Evolutionary conservation across 2,113 vertebrate genomes (phyloP), one percentile per base, ranked within the genome.

Genomic region (Martes martes): DNA sequence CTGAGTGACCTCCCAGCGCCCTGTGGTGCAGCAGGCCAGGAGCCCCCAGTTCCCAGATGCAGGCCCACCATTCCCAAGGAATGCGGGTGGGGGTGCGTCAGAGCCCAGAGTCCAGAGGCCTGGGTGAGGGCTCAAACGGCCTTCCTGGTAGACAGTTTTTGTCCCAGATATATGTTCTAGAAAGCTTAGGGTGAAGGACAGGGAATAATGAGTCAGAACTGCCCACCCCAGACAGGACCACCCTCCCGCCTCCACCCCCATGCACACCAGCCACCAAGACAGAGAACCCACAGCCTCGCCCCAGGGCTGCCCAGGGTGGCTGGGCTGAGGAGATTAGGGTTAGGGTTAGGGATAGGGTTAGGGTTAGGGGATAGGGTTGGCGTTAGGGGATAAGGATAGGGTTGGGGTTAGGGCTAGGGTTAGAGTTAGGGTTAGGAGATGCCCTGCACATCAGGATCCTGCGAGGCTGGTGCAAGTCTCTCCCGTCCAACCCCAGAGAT

Each of bases 251-350:
- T 55, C 7, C 26, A 47, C 45, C 9, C 9, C 55, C 33, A 15
- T 0, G 9, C 4, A 45, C 1, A 15, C 31, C 57, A 50, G 39
- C 13, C 71, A 16, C 15, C 14, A 4, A 0, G 11, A 59, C 24
- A 16, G 42, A 52, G 28, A 39, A 1, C 94, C 52, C 73, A n/a
- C 11, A 23, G 61, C 79, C 67, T 50, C 36, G 11, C 2, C 3
- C 71, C 15, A 5, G 0, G 0, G 33, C 36, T 11, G 11, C 61
- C 69, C 39, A 13, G 15, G 24, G 78, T 7, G 18, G 57, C 84
- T 5, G 5, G 55, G 55, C 26, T 2, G n/a, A 55, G 39, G 6
- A 6, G 4, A 16, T 55, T 55, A 18, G 52, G 4, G 52, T 16
- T 52, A 15, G 50, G 50, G 50, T 5, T 52, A 55, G 52, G 52